Evolutionary conservation across 23 tunicate genomes (phyloP).

Genomic region (Halocynthia roretzi): DNA sequence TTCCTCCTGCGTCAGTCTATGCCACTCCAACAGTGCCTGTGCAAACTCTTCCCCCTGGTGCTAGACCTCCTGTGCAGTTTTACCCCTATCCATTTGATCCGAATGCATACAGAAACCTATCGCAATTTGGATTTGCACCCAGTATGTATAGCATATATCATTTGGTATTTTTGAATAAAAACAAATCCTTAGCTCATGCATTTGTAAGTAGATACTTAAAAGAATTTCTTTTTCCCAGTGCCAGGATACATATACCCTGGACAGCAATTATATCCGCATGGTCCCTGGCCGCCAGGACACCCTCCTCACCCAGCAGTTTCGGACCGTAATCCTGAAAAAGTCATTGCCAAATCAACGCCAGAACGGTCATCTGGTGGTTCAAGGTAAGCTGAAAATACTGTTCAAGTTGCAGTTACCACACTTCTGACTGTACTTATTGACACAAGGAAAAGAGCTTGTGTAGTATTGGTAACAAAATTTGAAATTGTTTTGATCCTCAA

Average conservation of each 20-base stretch:
- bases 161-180: too few relatives aligned
- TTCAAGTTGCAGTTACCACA: neutral
- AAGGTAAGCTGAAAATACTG: constrained; percentile 22
- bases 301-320: constrained; percentile 17
- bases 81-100: constrained; percentile 14
- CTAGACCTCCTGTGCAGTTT: constrained; percentile 17
- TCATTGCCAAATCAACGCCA: constrained; percentile 17
- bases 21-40: constrained; percentile 3
- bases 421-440: neutral
- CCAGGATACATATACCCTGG: constrained; percentile 10
- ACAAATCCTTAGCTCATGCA: neutral
- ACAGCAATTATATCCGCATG: neutral
- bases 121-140: neutral
- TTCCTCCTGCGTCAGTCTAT: constrained; percentile 6
- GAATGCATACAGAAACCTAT: neutral
- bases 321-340: constrained; percentile 28
- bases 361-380: constrained; percentile 36
- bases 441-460: constrained; percentile 20
- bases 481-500: neutral
- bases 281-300: constrained; percentile 16
- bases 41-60: neutral
- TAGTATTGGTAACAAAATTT: neutral
- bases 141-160: constrained; percentile 1
- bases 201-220: neutral
- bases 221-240: neutral